Base-by-base conservation (phyloP, 23 tunicate species). In the Halocynthia aurantium region DNA sequence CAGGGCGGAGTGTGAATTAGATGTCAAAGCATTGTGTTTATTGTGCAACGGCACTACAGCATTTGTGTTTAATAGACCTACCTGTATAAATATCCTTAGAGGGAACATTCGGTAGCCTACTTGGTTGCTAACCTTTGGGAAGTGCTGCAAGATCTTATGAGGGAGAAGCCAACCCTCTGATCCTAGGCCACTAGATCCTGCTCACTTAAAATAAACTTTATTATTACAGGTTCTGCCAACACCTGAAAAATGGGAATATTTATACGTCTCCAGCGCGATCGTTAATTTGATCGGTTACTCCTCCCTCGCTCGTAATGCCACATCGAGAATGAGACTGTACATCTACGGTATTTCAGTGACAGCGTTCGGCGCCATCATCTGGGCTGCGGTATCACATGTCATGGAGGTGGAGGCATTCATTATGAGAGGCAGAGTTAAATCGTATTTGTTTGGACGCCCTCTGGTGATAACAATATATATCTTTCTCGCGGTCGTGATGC, bases 221-320 rank as follows among this genome's bases (percentile, higher is more conserved):
- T 0, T 54, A 17, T 55, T n/a, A 10, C 63, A 74, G 78, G 62
- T 74, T 21, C 31, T 74, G 62, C 78, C 78, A 10, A 13, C 55
- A 54, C 78, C 78, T 0, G 64, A 74, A n/a, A 22, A 40, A 15
- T 74, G 78, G 78, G 78, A 74, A 18, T 54, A 74, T 21, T 44
- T 74, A 17, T 74, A 74, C 78, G 64, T 74, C 8, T 52, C 57
- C 10, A 74, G 78, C 22, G 20, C 22, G 0, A 54, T 74, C n/a
- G 6, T 74, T 65, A 74, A 74, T 49, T 44, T 74, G 57, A 74
- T 74, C 4, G 78, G 78, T 51, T 74, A 54, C 21, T 51, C 78
- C 10, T 74, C 78, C 13, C 21, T 74, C 6, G 55, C 78, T 54
- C 19, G 63, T 5, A 74, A 74, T 64, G 56, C 55, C 56, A 49